Evolutionary conservation across 1,140 invertebrate species (phyloP).

Genomic region (Linepithema humile): DNA sequence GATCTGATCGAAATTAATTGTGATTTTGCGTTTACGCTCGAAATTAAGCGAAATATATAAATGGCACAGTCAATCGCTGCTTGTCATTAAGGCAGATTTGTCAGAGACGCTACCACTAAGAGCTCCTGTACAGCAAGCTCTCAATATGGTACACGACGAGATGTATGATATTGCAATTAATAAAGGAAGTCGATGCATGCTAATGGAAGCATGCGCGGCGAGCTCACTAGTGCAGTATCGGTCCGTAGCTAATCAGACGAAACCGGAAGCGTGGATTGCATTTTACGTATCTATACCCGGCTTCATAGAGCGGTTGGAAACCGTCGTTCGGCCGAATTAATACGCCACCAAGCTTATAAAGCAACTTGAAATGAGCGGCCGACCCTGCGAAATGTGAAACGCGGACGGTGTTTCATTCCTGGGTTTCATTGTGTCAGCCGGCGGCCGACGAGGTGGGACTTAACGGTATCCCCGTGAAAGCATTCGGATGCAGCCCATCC

Average conservation of each 20-base stretch:
- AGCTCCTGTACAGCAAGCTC: no score
- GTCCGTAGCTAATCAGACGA: constrained; percentile 26
- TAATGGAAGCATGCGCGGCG: not conserved
- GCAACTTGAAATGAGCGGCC: constrained; percentile 49
- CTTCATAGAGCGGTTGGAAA: constrained; percentile 19
- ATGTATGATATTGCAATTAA: not conserved
- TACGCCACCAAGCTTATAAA: constrained; percentile 60
- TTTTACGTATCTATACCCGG: constrained; percentile 11
- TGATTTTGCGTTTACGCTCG: not conserved
- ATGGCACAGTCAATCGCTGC: not conserved
- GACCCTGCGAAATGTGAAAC: constrained; percentile 52
- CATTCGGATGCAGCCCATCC: constrained; percentile 2
- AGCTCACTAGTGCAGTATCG: not conserved
- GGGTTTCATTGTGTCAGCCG: constrained; percentile 48
- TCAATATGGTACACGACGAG: not conserved
- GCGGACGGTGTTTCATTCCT: constrained; percentile 54
- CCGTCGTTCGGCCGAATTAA: constrained; percentile 63
- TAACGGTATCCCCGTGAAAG: constrained; percentile 24
- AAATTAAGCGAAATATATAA: no score
- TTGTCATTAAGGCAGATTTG: no score
- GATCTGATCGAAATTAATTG: not conserved
- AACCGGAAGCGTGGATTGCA: not conserved
- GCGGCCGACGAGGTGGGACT: not conserved
- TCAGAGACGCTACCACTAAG: no score
- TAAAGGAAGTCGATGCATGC: not conserved